Conservation (phyloP, 2,888 invertebrate genomes). For the Sphecodes monilicornis region DNA sequence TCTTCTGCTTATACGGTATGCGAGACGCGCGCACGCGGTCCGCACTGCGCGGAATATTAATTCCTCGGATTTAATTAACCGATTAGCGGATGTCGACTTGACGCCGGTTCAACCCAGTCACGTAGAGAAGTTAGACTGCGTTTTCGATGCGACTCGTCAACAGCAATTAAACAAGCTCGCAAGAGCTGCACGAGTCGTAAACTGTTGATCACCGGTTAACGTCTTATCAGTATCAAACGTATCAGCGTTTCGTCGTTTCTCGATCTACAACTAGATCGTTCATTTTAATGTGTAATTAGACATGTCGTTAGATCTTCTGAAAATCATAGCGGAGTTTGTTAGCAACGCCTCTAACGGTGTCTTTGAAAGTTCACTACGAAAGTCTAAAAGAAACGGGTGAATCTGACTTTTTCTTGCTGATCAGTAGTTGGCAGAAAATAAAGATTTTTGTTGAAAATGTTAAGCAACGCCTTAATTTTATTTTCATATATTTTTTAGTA, state of each 20-base stretch:
- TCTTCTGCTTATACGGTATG: slow-evolving; percentile 70
- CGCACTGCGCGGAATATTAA: slow-evolving; percentile 75
- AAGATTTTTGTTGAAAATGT: too few species aligned
- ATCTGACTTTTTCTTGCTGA: too few species aligned
- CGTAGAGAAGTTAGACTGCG: slow-evolving; percentile 73
- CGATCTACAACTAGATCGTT: not conserved
- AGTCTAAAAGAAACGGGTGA: too few species aligned
- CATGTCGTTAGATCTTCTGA: not conserved
- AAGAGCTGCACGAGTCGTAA: slow-evolving; percentile 18
- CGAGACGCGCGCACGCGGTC: slow-evolving; percentile 62
- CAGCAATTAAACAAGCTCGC: slow-evolving; percentile 51
- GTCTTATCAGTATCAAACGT: too few species aligned
- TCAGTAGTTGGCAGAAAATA: too few species aligned
- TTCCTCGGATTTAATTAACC: slow-evolving; percentile 79
- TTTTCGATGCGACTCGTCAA: slow-evolving; percentile 67
- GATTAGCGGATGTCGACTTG: slow-evolving; percentile 76
- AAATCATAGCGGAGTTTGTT: not conserved
- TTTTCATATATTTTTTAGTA: too few species aligned
- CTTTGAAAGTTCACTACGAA: too few species aligned
- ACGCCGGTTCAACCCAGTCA: slow-evolving; percentile 74
- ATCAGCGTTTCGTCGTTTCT: not conserved
- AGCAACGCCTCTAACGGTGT: too few species aligned
- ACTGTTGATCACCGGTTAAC: not conserved
- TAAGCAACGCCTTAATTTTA: too few species aligned
- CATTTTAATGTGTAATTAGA: not conserved